Evolutionary conservation across 2,797 vertebrate species (phyloP), one percentile per base, ranked within the genome.

Genomic region (Chrysocyon brachyurus): DNA sequence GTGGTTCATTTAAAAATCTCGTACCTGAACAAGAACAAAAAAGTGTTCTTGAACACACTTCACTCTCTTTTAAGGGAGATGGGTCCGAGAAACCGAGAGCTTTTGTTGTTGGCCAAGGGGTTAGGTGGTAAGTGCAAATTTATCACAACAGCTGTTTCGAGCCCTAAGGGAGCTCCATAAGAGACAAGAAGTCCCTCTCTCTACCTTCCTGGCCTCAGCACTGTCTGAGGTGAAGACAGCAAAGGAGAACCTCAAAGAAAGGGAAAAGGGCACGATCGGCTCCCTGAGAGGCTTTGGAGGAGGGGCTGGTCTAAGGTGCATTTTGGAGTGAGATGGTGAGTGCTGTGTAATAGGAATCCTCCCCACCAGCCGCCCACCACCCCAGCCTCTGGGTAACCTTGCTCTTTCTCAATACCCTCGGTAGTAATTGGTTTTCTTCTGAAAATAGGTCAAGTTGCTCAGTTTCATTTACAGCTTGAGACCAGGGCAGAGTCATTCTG

Each of bases 351-450:
- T 56, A 82, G 22, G 33, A 77, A 6, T 87, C 33, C 10, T 72
- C 19, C 36, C 46, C 31, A 36, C 16, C 28, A 92, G 49, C 21
- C 49, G 1, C 19, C 9, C 2, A 4, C 17, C n/a, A 4, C 66
- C 90, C 61, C 78, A 87, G 28, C n/a, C 73, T 49, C 46, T 52
- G 46, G 46, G 73, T 86, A 28, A 91, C 86, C 82, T 88, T 88
- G 31, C 49, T 56, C 46, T 82, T 91, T 94, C 88, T 77, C 31
- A 96, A 24, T 46, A 24, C 24, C 26, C 12, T 96, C 88, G 31
- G 49, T 83, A 70, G 89, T 96, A 93, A 97, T 72, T 94, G 40
- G 22, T 82, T 97, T 96, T 59, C 70, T 95, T 97, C 81, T 90
- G 64, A 92, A 95, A 94, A 90, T 33, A 82, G 70, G 81, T 96